Evolutionary conservation across 2,888 invertebrate species (phyloP), one percentile per base, ranked within the genome.

Genomic region (Napeogenes inachia): DNA sequence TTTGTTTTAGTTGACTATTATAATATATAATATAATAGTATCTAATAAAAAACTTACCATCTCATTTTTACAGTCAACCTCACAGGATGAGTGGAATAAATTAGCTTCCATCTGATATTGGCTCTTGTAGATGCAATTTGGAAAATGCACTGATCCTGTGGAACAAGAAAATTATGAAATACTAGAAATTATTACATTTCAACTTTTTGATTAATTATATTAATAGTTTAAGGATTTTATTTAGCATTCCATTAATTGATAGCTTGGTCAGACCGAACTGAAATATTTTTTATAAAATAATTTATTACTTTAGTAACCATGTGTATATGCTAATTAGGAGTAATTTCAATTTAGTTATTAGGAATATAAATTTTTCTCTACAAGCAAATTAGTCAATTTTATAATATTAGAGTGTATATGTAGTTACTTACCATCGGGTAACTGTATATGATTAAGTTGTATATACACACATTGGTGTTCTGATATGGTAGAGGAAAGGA

Each of bases 61-160:
- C 30, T 72, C 75, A 70, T 91, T 82, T 67, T 89, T 76, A 72
- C 92, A 92, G 56, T 65, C 73, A 55, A 91, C 85, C 60, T 77
- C 75, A 70, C 93, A 93, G 0, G 81, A 74, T 2, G 89, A 79
- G 61, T 84, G 80, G 61, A 86, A 88, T n/a, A 90, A 66, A 38
- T 80, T 76, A 2, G 73, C 62, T 32, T 75, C 71, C 60, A 71
- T 13, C 72, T 79, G 69, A 73, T 78, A 79, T 72, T 89, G 71
- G 38, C 76, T 68, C 78, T 81, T 75, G 13, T 80, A 69, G 69
- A 75, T 71, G 68, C 90, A 90, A 57, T 74, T 78, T 3, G 90
- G 84, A 62, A 83, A 81, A 59, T 83, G 85, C n/a, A 71, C 72
- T 4, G 80, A 74, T 12, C 85, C 91, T 91, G 75, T 30, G 10